These are phyloP conservation scores for Athene noctua DNA, from an alignment of 2,113 vertebrate genomes.

Conservation along the genomic window DNA sequence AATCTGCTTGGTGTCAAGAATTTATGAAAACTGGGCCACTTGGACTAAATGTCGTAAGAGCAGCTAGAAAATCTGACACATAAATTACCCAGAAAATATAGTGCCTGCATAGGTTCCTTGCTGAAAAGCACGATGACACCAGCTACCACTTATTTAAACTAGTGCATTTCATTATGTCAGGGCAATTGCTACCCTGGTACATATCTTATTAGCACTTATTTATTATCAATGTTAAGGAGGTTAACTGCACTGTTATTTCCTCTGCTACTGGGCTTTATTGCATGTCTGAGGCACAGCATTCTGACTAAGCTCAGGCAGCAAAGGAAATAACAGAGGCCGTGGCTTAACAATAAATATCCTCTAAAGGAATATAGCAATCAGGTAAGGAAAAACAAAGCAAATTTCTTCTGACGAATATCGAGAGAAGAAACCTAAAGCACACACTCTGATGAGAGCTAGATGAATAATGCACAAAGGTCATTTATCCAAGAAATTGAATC, in stretches of 20 bases:
- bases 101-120: background rate
- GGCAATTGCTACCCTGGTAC: conserved; percentile 62
- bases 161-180: conserved; percentile 67
- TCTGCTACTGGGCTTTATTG: conserved; percentile 69
- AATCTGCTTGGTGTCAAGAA: background rate
- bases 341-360: conserved; percentile 63
- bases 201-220: conserved; percentile 73
- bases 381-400: conserved; percentile 39
- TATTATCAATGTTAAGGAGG: conserved; percentile 74
- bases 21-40: conserved; percentile 24
- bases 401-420: background rate
- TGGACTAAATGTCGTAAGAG: conserved; percentile 5
- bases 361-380: conserved; percentile 34
- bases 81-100: background rate
- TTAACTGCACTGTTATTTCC: conserved; percentile 74
- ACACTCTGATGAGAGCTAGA: background rate
- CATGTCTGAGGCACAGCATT: conserved; percentile 29
- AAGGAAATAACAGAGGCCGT: conserved; percentile 51
- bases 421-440: conserved; percentile 4
- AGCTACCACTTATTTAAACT: conserved; percentile 37
- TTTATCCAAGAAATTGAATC: background rate
- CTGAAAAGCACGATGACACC: background rate
- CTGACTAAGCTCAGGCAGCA: conserved; percentile 37
- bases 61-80: conserved; percentile 26
- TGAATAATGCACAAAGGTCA: conserved; percentile 5